Evolutionary conservation across 2,797 vertebrate genomes (phyloP).

Genomic region (Hozukius guyotensis): DNA sequence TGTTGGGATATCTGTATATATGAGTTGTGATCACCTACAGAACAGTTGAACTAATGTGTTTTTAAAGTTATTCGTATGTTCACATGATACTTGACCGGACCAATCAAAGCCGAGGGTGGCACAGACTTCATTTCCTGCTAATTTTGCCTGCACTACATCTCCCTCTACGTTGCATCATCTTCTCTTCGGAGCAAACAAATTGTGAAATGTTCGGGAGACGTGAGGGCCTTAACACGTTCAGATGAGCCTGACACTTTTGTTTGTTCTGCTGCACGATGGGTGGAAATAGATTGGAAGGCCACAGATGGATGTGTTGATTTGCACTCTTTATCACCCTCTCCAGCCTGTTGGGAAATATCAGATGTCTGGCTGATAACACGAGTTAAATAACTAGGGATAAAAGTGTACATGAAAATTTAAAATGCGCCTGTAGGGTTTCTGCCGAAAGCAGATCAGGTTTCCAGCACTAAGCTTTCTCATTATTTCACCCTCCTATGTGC

Average conservation of each 20-base stretch:
- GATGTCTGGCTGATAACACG: slow-evolving; percentile 22
- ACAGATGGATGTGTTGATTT: slow-evolving; percentile 32
- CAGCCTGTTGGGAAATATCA: slow-evolving; percentile 49
- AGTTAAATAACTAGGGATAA: slow-evolving; percentile 9
- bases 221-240: not conserved
- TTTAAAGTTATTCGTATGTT: not conserved
- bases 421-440: not conserved
- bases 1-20: not conserved
- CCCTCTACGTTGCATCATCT: slow-evolving; percentile 13
- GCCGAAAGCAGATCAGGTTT: not conserved
- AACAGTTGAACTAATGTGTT: not conserved
- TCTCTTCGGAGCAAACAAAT: slow-evolving; percentile 14
- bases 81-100: not conserved
- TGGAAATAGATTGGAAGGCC: slow-evolving; percentile 20
- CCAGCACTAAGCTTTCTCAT: not conserved
- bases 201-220: slow-evolving; percentile 34
- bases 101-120: not conserved
- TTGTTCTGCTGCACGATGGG: slow-evolving; percentile 8
- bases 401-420: not conserved
- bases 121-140: not conserved
- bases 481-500: not conserved
- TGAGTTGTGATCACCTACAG: not conserved
- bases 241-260: slow-evolving; percentile 23
- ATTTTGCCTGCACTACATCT: not conserved
- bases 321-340: slow-evolving; percentile 41